Conservation (phyloP, 2,888 invertebrate species). For the Agriotes lineatus region DNA sequence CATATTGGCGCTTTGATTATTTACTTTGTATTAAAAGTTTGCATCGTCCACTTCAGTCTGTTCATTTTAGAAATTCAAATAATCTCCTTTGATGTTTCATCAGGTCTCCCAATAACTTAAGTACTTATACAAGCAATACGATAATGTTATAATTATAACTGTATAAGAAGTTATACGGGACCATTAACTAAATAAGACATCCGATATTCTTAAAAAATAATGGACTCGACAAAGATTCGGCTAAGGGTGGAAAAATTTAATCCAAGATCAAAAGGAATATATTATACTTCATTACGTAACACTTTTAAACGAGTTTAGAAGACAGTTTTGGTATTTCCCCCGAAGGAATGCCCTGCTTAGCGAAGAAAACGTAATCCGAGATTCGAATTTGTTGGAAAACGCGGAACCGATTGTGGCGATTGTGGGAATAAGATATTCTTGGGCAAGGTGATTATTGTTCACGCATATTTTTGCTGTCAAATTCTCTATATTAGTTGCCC, state of each 20-base stretch:
- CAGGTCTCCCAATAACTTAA: conserved; percentile 32
- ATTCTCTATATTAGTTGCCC: neutral
- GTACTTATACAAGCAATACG: conserved; percentile 26
- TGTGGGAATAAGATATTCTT: neutral
- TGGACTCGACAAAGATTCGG: conserved; percentile 28
- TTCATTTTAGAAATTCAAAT: neutral
- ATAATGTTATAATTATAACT: conserved; percentile 37
- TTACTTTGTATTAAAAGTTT: neutral
- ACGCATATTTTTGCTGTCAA: neutral
- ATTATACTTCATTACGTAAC: conserved; percentile 37
- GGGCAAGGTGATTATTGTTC: neutral
- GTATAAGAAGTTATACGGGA: conserved; percentile 27
- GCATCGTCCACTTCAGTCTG: neutral
- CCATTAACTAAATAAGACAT: conserved; percentile 40
- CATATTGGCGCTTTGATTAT: neutral
- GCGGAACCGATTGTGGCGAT: too few species aligned
- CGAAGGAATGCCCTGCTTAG: neutral
- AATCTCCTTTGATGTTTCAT: conserved; percentile 9
- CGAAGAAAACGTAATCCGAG: too few species aligned
- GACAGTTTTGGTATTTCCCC: conserved; percentile 3
- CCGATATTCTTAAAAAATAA: conserved; percentile 45
- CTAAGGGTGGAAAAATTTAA: conserved; percentile 45
- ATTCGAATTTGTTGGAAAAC: too few species aligned
- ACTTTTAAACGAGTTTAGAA: conserved; percentile 30
- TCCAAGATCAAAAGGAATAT: conserved; percentile 43